Evolutionary conservation across 2,888 invertebrate genomes (phyloP), one percentile per base, ranked within the genome.

Genomic region (Lithophane leautieri): DNA sequence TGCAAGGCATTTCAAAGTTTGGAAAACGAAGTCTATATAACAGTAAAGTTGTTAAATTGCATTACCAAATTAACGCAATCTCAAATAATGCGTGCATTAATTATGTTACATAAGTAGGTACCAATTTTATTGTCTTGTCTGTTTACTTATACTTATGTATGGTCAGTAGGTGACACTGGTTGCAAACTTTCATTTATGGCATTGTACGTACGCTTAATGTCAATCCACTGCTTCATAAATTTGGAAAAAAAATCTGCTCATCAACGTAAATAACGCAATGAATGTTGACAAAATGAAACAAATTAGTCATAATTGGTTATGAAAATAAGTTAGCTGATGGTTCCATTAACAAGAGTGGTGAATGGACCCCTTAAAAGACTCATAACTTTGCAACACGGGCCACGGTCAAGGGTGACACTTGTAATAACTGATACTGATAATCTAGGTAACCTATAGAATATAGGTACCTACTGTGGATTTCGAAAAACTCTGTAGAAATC

Each of bases 321-420:
- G 28, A 28, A 28, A 28, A 28, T 28, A 1, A 28, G 28, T 28
- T 28, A 28, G 28, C 28, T 28, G 44, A 58, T 56, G 50, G 60
- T 60, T 42, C 40, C 40, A 54, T n/a, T 62, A 16, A 66, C 60
- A 34, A 73, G 72, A 75, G 50, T 71, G 4, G 73, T 84, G 76
- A 70, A 66, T 28, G 73, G 71, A 12, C 40, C 63, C 25, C 75
- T 80, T 73, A 71, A 66, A 62, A 80, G 73, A 83, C 73, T 80
- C 76, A 71, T 65, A 66, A 81, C 73, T 84, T 88, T 84, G 86
- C 81, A 89, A 89, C 88, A 90, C 79, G 89, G 89, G 81, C 90
- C 88, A 90, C 79, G 88, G 89, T 81, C 90, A 91, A 90, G 92
- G 91, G 4, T 88, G 73, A 34, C 34, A 34, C 34, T 34, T 34